phyloP scores from a whole-genome alignment of 2,113 vertebrate species.

The Anarhynchus alexandrinus region DNA sequence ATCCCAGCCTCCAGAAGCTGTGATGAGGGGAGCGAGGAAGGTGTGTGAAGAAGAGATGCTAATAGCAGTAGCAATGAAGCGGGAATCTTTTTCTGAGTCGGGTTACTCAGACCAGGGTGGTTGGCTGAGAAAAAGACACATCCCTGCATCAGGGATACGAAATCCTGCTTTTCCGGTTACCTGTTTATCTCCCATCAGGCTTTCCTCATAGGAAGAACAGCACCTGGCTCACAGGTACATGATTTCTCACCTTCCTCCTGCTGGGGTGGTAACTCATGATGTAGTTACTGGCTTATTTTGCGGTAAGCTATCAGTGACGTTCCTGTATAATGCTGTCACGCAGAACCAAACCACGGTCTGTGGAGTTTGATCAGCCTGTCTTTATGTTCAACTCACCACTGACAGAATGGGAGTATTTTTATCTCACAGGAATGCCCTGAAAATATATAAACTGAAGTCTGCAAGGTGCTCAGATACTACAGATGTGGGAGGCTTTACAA shows the following conservation, averaged over 20 bases:
- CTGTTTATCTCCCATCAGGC: neutral
- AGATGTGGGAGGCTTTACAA: neutral
- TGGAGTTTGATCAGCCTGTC: neutral
- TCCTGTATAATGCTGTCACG: neutral
- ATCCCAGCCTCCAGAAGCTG: neutral
- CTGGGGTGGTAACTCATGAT: neutral
- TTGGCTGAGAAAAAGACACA: neutral
- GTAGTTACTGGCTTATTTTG: neutral
- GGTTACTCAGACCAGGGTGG: neutral
- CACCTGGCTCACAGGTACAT: neutral
- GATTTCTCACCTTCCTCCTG: neutral
- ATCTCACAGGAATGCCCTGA: neutral
- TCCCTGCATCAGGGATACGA: neutral
- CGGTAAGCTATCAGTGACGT: neutral
- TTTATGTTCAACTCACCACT: neutral
- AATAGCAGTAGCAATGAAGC: neutral
- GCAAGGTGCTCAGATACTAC: neutral
- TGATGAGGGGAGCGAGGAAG: neutral
- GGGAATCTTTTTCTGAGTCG: neutral
- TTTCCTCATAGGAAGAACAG: neutral
- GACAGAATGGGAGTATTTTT: neutral
- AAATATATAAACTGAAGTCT: neutral
- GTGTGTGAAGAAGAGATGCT: neutral
- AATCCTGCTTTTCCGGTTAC: neutral
- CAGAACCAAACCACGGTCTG: neutral